These are phyloP conservation scores for Clarias magur DNA, from an alignment of 2,113 vertebrate species.

Conservation along the genomic window DNA sequence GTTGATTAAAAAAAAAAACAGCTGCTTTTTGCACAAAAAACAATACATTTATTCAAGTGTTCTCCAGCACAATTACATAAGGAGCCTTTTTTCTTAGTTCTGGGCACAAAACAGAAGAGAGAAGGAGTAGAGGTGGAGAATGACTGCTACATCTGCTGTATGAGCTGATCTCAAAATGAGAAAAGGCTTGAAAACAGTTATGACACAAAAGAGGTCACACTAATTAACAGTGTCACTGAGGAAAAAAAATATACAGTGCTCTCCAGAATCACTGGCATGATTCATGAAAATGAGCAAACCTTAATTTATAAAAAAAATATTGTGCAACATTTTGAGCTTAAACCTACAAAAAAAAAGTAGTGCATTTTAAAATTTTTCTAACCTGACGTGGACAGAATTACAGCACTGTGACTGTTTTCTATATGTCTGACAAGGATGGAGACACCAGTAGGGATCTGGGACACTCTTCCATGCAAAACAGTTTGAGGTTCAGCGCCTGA, in stretches of 20 bases:
- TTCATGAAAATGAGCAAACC: conserved; percentile 2
- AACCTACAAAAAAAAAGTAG: conserved; percentile 1
- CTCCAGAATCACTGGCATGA: conserved; percentile 18
- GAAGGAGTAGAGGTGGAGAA: conserved; percentile 78
- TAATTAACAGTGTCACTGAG: conserved; percentile 76
- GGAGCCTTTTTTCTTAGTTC: conserved; percentile 88
- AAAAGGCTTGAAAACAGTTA: conserved; percentile 84
- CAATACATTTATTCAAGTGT: conserved; percentile 99
- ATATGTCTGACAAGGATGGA: background rate
- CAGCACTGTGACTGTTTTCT: background rate
- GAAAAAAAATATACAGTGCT: background rate
- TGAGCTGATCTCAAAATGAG: conserved; percentile 79
- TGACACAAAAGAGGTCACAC: conserved; percentile 88
- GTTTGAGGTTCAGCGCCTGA: background rate
- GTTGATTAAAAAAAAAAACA: background rate
- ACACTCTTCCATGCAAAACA: background rate
- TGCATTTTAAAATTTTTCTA: background rate
- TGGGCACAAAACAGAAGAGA: conserved; percentile 88
- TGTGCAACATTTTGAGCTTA: conserved; percentile 5
- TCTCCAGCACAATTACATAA: conserved; percentile 99
- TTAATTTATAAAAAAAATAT: background rate
- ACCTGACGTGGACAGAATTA: background rate
- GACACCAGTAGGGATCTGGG: background rate
- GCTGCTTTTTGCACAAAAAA: conserved; percentile 86
- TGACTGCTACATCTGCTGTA: conserved; percentile 95